Evolutionary conservation across 2,888 invertebrate genomes (phyloP), one percentile per base, ranked within the genome.

Genomic region (Ormia ochracea): DNA sequence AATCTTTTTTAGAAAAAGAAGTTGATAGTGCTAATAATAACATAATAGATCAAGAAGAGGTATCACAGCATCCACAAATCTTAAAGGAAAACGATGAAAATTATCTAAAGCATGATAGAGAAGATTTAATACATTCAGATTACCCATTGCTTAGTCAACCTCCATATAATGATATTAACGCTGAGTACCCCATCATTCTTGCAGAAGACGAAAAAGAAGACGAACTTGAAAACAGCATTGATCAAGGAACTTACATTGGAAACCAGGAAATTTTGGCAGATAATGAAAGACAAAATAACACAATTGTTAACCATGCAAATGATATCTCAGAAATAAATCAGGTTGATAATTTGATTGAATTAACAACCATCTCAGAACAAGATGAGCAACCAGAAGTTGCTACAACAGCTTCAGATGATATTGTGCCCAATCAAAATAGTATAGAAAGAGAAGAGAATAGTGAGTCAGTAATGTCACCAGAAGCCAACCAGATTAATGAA

Each of bases 1-100:
- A 73, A 68, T n/a, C 9, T 19, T 5, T 50, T 38, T 5, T n/a
- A 43, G 58, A 74, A 17, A 41, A 66, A 48, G 7, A 50, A 23
- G 9, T 23, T 38, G 56, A 56, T 9, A 7, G 1, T 56, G 23
- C 9, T 9, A 56, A 36, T 9, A 28, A 63, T 0, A 19, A 26
- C 14, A 5, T 2, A n/a, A 10, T 26, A n/a, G 14, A 33, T 26
- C 26, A 50, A 31, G 52, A 58, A 10, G 2, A n/a, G 28, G 36
- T 14, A 2, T 5, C 54, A 10, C 63, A 58, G 12, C 21, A 14
- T 0, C 3, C 26, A 5, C 36, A 38, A 33, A 7, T 26, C 36
- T 12, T 19, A 0, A 45, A 54, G 3, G 17, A 59, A 75, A 10
- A 4, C 1, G 5, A 9, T n/a, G 14, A 17, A 7, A 31, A 17